These are phyloP conservation scores for Trissolcus japonicus DNA, from an alignment of 2,888 invertebrate species.

Conservation along the genomic window DNA sequence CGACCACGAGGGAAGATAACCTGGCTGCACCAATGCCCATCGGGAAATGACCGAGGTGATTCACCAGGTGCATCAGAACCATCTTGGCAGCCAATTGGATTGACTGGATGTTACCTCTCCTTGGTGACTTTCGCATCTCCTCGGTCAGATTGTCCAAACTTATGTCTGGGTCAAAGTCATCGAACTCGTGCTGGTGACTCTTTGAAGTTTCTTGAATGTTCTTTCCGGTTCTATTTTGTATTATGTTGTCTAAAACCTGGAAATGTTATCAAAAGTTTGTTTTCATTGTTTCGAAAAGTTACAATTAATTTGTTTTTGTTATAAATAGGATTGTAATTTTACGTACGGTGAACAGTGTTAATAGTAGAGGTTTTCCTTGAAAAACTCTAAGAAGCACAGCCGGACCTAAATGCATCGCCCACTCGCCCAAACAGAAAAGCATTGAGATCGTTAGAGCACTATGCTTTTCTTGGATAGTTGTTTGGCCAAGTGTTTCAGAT, in stretches of 20 bases:
- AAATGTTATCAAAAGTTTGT: not conserved
- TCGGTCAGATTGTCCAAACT: slow-evolving; percentile 82
- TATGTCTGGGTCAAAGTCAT: slow-evolving; percentile 85
- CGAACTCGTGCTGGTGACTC: slow-evolving; percentile 71
- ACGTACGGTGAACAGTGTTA: slow-evolving; percentile 85
- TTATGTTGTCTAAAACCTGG: slow-evolving; percentile 72
- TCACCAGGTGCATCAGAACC: slow-evolving; percentile 90
- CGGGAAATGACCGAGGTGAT: slow-evolving; percentile 96
- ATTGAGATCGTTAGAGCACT: slow-evolving; percentile 85
- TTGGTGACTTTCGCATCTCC: slow-evolving; percentile 74
- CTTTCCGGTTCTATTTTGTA: slow-evolving; percentile 68
- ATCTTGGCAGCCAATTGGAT: slow-evolving; percentile 81
- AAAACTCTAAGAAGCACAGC: slow-evolving; percentile 80
- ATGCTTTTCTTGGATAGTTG: slow-evolving; percentile 76
- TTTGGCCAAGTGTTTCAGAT: slow-evolving; percentile 77
- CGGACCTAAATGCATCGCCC: slow-evolving; percentile 91
- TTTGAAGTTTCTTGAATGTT: slow-evolving; percentile 59
- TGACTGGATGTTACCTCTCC: slow-evolving; percentile 72
- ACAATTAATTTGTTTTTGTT: not conserved
- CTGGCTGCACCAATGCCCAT: slow-evolving; percentile 92
- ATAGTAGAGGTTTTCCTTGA: slow-evolving; percentile 78
- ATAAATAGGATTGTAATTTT: no score
- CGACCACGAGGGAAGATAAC: slow-evolving; percentile 92
- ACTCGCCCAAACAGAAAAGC: slow-evolving; percentile 93
- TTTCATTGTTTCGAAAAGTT: not conserved